phyloP scores from a whole-genome alignment of 2,113 vertebrate genomes.

The Anthoscopus minutus region DNA sequence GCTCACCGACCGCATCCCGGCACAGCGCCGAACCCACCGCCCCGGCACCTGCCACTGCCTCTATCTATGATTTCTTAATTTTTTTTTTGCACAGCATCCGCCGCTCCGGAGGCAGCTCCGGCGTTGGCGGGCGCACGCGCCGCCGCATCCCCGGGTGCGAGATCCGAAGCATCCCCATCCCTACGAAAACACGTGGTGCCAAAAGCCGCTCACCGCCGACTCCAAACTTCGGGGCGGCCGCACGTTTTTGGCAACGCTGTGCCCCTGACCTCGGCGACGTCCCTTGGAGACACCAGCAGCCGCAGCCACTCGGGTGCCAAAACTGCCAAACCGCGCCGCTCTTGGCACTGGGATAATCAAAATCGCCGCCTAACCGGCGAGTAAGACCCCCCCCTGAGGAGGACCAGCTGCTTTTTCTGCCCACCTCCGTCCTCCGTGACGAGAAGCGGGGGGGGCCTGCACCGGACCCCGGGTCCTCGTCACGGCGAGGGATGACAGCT shows the following conservation, averaged over 20 bases:
- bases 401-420: background rate
- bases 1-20: background rate
- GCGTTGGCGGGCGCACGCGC: background rate
- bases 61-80: background rate
- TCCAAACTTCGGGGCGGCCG: background rate
- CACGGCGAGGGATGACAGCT: background rate
- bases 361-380: accelerated
- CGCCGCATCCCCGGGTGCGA: background rate
- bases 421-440: background rate
- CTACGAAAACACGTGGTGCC: background rate
- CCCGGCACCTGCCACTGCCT: background rate
- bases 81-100: background rate
- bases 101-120: background rate
- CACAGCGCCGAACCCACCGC: background rate
- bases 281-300: background rate
- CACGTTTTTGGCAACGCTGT: background rate
- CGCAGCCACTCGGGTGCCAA: background rate
- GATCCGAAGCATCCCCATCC: background rate
- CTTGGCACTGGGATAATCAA: accelerated
- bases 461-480: background rate
- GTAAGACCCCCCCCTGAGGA: too few species aligned
- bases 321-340: background rate
- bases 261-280: background rate
- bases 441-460: background rate
- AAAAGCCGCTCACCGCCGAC: background rate